A percentile compares a stretch with the other conserved stretches of the same genome.
These are phyloP conservation scores for Oreotrochilus melanogaster DNA, from an alignment of 2,113 vertebrate genomes.

Conservation along the genomic window DNA sequence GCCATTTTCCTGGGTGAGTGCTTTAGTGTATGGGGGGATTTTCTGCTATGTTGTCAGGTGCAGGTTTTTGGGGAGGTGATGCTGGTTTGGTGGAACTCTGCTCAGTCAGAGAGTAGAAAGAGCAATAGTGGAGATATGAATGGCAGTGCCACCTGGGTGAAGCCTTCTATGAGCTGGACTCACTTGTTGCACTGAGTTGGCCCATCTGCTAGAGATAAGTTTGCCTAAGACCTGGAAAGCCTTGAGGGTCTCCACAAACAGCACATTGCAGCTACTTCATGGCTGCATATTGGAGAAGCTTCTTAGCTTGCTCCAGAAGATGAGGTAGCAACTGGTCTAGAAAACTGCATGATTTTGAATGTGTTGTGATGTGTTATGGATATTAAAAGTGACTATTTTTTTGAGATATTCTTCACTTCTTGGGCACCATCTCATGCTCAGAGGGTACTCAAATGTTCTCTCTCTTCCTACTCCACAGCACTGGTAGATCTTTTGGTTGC, in stretches of 20 bases:
- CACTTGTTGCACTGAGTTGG: neutral
- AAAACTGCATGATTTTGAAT: neutral
- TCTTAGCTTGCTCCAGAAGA: neutral
- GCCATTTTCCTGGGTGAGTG: neutral
- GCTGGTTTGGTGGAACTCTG: neutral
- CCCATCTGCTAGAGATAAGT: neutral
- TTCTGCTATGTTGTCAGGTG: neutral
- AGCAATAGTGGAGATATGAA: accelerated
- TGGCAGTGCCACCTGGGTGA: neutral
- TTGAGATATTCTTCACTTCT: neutral
- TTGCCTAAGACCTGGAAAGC: neutral
- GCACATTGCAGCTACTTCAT: neutral
- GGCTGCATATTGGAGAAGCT: neutral
- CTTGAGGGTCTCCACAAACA: neutral
- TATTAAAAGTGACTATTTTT: neutral
- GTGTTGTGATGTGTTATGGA: neutral
- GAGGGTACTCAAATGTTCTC: neutral
- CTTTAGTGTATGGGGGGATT: neutral
- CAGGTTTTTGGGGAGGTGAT: neutral
- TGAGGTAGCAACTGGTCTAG: neutral
- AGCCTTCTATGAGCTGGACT: neutral
- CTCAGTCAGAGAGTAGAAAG: neutral
- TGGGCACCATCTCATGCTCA: neutral
- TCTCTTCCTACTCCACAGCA: neutral
- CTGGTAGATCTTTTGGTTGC: neutral